These are phyloP conservation scores for western clawed frog (Xenopus tropicalis) DNA, from an alignment of 2,113 vertebrate genomes.

Conservation along the genomic window UCB_Xtro_10.0 CM004447.2:84657501-84658000, in stretches of 20 bases:
- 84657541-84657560: no score
- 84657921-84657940: conserved; percentile 60
- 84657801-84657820: conserved; percentile 3
- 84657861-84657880: conserved; percentile 52
- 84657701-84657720: not conserved
- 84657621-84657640: no score
- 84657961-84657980: conserved; percentile 55
- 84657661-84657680: no score
- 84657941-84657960: conserved; percentile 60
- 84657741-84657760: conserved; percentile 14
- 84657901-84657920: conserved; percentile 59
- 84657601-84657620: no score
- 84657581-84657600: no score
- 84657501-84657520: no score
- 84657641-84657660: no score
- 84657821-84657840: not conserved
- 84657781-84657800: not conserved
- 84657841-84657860: conserved; percentile 1
- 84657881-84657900: conserved; percentile 64
- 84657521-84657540: no score
- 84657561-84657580: no score
- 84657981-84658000: conserved; percentile 62
- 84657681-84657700: no score
- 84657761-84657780: not conserved
- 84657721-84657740: not conserved